Evolutionary conservation across 2,888 invertebrate genomes (phyloP).

Genomic region (Heliconius erato): DNA sequence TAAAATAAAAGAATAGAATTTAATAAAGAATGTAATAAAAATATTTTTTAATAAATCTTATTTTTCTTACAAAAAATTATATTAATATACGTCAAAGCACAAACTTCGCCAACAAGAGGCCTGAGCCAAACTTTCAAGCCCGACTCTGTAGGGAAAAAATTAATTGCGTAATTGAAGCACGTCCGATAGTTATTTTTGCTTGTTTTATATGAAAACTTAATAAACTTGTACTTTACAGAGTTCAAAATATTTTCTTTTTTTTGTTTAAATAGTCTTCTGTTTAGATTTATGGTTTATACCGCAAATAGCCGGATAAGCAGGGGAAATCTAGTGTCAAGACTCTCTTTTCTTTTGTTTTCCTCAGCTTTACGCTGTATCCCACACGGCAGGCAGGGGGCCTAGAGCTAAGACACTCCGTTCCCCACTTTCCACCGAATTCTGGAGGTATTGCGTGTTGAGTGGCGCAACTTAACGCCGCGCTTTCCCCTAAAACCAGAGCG

Average conservation of each 20-base stretch:
- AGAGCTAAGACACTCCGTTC: too few species aligned
- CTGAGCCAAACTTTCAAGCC: constrained; percentile 31
- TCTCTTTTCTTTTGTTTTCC: too few species aligned
- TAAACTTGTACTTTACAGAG: not conserved
- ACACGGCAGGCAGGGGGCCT: too few species aligned
- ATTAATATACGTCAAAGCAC: constrained; percentile 33
- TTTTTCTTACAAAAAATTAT: constrained; percentile 15
- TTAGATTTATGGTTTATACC: not conserved
- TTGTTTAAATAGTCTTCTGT: not conserved
- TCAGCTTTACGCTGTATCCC: too few species aligned
- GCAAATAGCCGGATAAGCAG: not conserved
- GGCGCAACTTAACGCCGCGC: not conserved
- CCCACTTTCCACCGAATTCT: too few species aligned
- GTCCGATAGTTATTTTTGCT: constrained; percentile 17
- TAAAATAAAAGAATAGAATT: not conserved
- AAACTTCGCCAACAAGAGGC: constrained; percentile 27
- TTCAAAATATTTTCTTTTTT: not conserved
- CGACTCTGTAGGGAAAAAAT: constrained; percentile 20
- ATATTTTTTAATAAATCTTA: not conserved
- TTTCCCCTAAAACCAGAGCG: not conserved
- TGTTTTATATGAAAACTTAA: constrained; percentile 8
- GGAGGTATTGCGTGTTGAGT: not conserved
- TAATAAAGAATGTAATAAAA: not conserved
- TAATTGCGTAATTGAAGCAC: constrained; percentile 37
- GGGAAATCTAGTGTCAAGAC: too few species aligned